Conservation (phyloP, 2,888 invertebrate species). For the Limnephilus marmoratus region DNA sequence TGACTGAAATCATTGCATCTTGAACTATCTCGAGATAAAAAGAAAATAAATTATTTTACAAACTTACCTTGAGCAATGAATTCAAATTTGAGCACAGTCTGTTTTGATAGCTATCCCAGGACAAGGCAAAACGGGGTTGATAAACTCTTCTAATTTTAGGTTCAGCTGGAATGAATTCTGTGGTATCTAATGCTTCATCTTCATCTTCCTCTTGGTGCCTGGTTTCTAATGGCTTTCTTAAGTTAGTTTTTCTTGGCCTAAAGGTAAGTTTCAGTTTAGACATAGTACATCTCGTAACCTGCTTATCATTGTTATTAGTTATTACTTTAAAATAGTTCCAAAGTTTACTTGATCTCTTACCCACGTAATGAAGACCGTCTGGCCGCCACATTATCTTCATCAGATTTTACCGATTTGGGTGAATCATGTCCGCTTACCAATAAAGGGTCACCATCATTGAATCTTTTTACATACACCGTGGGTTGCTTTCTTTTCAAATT, state of each 20-base stretch:
- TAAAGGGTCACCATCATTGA: neutral
- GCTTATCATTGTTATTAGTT: neutral
- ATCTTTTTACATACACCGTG: neutral
- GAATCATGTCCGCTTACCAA: neutral
- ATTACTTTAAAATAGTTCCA: neutral
- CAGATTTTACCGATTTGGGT: neutral
- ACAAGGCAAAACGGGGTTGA: conserved; percentile 72
- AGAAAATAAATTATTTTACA: no score
- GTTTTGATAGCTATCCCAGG: conserved; percentile 70
- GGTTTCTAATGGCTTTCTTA: neutral
- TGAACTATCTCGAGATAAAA: no score
- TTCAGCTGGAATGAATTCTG: neutral
- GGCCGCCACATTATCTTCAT: neutral
- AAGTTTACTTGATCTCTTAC: neutral
- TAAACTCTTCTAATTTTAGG: conserved; percentile 68
- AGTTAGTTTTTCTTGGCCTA: neutral
- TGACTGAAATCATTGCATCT: no score
- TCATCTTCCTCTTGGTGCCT: neutral
- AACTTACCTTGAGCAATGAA: conserved; percentile 73
- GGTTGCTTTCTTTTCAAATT: neutral
- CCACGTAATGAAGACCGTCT: neutral
- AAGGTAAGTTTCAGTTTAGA: neutral
- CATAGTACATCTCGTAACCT: neutral
- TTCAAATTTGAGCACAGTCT: conserved; percentile 74
- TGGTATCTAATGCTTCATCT: neutral